Evolutionary conservation across 2,113 vertebrate genomes (phyloP).

Genomic region (Uropsilus gracilis): DNA sequence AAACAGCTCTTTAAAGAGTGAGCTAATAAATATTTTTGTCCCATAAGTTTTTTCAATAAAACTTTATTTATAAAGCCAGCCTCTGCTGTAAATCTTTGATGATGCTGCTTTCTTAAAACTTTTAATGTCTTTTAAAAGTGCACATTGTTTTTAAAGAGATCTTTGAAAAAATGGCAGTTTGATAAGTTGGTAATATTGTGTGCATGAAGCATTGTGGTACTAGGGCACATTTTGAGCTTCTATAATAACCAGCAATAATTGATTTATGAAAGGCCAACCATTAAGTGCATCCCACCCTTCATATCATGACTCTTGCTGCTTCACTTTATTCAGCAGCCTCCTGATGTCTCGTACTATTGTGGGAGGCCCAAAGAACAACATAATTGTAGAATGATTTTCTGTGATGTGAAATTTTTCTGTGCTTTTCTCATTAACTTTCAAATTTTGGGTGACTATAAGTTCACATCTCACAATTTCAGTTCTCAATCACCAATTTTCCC

Average conservation of each 20-base stretch:
- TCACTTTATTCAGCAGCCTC: background rate
- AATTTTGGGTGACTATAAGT: background rate
- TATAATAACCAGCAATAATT: background rate
- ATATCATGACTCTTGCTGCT: background rate
- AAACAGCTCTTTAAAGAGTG: background rate
- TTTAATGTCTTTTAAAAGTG: background rate
- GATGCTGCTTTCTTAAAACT: background rate
- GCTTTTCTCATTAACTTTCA: background rate
- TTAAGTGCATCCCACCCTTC: background rate
- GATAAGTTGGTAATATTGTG: background rate
- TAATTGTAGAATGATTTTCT: background rate
- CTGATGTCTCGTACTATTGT: background rate
- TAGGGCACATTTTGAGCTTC: background rate
- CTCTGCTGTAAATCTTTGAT: background rate
- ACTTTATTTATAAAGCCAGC: background rate
- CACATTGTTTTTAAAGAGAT: background rate
- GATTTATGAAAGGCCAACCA: rapidly evolving
- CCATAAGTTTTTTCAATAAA: background rate
- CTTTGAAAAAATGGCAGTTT: background rate
- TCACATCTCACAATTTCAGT: background rate
- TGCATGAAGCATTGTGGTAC: background rate
- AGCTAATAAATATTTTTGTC: background rate
- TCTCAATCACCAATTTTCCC: background rate
- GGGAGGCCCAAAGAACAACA: background rate
- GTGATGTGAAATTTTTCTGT: background rate